Conservation (phyloP, 2,113 vertebrate genomes). For the Caranx ignobilis region DNA sequence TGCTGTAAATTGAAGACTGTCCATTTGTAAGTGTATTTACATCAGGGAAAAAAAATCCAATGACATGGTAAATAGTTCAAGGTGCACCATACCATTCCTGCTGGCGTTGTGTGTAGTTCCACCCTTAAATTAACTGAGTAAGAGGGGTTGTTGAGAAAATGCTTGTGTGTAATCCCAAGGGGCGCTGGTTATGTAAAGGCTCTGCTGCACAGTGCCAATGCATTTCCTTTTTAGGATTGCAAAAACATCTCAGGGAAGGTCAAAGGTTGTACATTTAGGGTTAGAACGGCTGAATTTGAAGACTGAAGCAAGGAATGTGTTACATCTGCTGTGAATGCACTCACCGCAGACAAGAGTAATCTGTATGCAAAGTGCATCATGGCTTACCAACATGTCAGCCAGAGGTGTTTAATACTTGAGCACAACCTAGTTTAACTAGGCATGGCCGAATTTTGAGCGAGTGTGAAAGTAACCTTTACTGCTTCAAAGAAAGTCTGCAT, state of each 20-base stretch:
- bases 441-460: conserved; percentile 71
- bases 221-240: conserved; percentile 29
- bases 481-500: conserved; percentile 80
- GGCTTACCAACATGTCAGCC: conserved; percentile 67
- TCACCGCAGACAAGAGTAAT: conserved; percentile 33
- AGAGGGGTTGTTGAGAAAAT: conserved; percentile 45
- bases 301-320: conserved; percentile 20
- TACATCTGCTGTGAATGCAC: conserved; percentile 2
- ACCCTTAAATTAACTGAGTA: conserved; percentile 53
- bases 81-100: conserved; percentile 44
- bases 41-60: conserved; percentile 29
- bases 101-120: conserved; percentile 45
- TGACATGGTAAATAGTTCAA: conserved; percentile 58
- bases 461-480: conserved; percentile 79
- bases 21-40: conserved; percentile 58
- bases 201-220: neutral
- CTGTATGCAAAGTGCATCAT: conserved; percentile 62
- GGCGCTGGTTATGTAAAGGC: conserved; percentile 43
- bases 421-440: conserved; percentile 67
- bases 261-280: conserved; percentile 16
- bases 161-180: conserved; percentile 38
- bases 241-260: conserved; percentile 15
- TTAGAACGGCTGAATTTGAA: neutral
- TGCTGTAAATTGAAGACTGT: conserved; percentile 48
- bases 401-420: conserved; percentile 60